Base-by-base conservation (phyloP, 2,888 invertebrate genomes). In the Stenoptilia bipunctidactyla region DNA sequence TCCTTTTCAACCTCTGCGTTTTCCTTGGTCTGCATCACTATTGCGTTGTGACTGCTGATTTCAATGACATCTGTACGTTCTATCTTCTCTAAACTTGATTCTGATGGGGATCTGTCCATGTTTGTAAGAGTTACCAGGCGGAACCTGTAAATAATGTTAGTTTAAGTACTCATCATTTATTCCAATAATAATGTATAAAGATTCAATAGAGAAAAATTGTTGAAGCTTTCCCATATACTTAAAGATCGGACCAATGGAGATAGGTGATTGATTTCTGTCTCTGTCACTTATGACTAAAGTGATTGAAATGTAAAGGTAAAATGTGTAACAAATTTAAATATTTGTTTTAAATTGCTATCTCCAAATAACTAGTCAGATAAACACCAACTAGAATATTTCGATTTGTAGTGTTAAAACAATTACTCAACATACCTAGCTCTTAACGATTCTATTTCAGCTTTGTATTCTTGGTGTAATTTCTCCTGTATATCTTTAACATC, bases 31-130 rank as follows among this genome's bases (percentile, higher is more conserved):
- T 91, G 90, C 48, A 86, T 85, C 15, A 92, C 65, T 34, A 90
- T 88, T 0, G 88, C 85, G 51, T 91, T 90, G 57, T 90, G 90
- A 45, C 85, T 88, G 2, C 80, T 64, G 27, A 90, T 71, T 53
- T 89, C 88, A 51, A 88, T 89, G 46, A 87, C 80, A 52, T 89
- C 89, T 0, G 85, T 84, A 2, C 89, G 85, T 67, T 92, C 92
- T 13, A 90, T 88, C 67, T 90, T 91, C 56, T 94, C 93, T 3
- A 93, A 74, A 59, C 90, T 92, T 1, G 88, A 88, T 51, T 93
- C 92, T 4, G 92, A 92, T 0, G 92, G 91, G 40, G 91, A 92
- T 30, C 90, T 84, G 51, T 92, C 91, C 87, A 91, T 90, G 36
- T 88, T 89, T 8, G 88, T 88, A 43, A 88, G 76, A 0, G 92